Percentiles rank a stretch among this genome's conserved stretches.
phyloP scores from a whole-genome alignment of 2,888 invertebrate genomes.

The Pollenia angustigena region DNA sequence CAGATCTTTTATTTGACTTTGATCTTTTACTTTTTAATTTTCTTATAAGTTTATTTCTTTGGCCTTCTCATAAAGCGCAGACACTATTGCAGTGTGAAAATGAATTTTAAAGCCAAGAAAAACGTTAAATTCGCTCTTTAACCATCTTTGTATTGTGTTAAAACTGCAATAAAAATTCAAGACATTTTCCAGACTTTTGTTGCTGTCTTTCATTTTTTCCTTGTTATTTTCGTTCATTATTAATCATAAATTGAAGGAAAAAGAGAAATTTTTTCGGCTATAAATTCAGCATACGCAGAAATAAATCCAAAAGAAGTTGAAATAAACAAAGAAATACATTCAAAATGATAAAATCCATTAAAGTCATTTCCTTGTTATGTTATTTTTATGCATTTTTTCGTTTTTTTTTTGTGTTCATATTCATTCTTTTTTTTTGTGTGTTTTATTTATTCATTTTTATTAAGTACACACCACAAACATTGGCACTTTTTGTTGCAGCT shows the following conservation, averaged over 20 bases:
- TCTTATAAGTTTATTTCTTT: constrained; percentile 17
- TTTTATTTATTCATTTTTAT: constrained; percentile 50
- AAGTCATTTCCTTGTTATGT: constrained; percentile 64
- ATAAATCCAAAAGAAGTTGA: constrained; percentile 44
- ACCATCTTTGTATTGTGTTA: constrained; percentile 41
- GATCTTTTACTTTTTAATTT: background rate
- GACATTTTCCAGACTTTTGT: constrained; percentile 59
- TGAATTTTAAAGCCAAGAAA: constrained; percentile 34
- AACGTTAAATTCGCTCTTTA: constrained; percentile 8
- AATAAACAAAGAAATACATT: constrained; percentile 50
- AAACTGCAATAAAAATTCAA: constrained; percentile 67
- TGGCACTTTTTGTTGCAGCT: constrained; percentile 61
- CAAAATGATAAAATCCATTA: constrained; percentile 69
- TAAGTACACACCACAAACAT: constrained; percentile 48
- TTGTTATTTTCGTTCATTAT: constrained; percentile 33
- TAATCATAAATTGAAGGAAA: constrained; percentile 54
- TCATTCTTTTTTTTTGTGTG: constrained; percentile 34
- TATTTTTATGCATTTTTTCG: constrained; percentile 33
- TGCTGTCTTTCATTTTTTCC: constrained; percentile 6
- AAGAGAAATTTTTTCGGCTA: background rate
- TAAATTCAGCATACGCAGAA: constrained; percentile 47
- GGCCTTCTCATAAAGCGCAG: constrained; percentile 28
- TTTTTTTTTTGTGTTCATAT: constrained; percentile 29
- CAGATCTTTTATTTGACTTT: constrained; percentile 5
- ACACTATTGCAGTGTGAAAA: constrained; percentile 40